These are phyloP conservation scores for Acanthurus leucopareius DNA, from an alignment of 2,797 vertebrate genomes.

Conservation along the genomic window DNA sequence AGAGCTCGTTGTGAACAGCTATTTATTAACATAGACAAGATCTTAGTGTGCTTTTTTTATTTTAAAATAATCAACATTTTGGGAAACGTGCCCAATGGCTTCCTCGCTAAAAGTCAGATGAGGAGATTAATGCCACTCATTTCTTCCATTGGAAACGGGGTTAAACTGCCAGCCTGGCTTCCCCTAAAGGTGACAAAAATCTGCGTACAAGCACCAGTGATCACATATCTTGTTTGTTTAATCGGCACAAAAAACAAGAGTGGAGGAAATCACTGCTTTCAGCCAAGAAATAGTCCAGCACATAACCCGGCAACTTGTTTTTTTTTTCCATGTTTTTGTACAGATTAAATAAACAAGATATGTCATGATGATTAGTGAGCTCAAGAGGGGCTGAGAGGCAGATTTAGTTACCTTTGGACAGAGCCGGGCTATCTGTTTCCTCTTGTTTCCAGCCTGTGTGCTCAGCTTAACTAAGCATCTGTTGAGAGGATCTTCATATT, in stretches of 20 bases:
- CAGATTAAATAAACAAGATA: not conserved
- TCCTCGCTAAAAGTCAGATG: not conserved
- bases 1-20: constrained; percentile 66
- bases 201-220: not conserved
- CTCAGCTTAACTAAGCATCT: not conserved
- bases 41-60: not conserved
- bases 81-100: not conserved
- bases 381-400: not conserved
- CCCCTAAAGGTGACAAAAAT: not conserved
- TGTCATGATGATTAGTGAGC: not conserved
- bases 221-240: not conserved
- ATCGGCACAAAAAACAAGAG: not conserved
- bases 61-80: constrained; percentile 11
- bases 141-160: not conserved
- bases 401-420: not conserved
- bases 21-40: not conserved
- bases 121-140: not conserved
- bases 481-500: no score
- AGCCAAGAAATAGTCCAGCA: not conserved
- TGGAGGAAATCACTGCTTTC: not conserved
- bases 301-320: no score
- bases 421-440: not conserved
- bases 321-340: not conserved
- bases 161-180: not conserved
- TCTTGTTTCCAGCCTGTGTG: not conserved